Conservation (phyloP, 2,113 vertebrate species). For the Pandion haliaetus region DNA sequence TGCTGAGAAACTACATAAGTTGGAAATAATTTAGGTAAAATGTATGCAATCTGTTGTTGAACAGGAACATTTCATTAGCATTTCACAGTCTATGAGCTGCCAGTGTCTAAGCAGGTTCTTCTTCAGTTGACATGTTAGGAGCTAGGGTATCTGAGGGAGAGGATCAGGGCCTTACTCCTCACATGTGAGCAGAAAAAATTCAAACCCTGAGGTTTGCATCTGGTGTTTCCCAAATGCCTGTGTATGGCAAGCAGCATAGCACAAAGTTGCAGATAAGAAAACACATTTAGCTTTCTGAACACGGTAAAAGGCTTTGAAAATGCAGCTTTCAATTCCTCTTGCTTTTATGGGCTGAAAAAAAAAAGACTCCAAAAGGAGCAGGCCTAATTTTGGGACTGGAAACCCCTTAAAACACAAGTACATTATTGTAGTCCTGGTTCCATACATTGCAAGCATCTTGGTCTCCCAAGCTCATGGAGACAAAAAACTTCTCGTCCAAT, state of each 20-base stretch:
- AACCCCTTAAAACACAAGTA: neutral
- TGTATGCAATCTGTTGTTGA: neutral
- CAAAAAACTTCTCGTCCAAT: neutral
- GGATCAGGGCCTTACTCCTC: neutral
- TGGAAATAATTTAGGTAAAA: neutral
- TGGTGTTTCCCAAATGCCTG: neutral
- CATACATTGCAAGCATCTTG: neutral
- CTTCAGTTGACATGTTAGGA: neutral
- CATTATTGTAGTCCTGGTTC: neutral
- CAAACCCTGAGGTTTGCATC: neutral
- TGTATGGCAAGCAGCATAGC: neutral
- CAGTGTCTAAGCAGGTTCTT: neutral
- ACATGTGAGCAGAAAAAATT: neutral
- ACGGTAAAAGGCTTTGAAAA: neutral
- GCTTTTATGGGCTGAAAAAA: neutral
- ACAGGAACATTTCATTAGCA: neutral
- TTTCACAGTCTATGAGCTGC: neutral
- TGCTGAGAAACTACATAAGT: neutral
- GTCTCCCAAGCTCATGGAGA: neutral
- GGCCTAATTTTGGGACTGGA: neutral
- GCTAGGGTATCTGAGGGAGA: neutral
- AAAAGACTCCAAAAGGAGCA: neutral
- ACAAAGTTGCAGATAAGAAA: neutral
- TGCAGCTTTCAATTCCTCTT: neutral
- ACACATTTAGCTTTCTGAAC: neutral